Evolutionary conservation across 2,797 vertebrate genomes (phyloP), one percentile per base, ranked within the genome.

Genomic region (Schizothorax lantsangensis): DNA sequence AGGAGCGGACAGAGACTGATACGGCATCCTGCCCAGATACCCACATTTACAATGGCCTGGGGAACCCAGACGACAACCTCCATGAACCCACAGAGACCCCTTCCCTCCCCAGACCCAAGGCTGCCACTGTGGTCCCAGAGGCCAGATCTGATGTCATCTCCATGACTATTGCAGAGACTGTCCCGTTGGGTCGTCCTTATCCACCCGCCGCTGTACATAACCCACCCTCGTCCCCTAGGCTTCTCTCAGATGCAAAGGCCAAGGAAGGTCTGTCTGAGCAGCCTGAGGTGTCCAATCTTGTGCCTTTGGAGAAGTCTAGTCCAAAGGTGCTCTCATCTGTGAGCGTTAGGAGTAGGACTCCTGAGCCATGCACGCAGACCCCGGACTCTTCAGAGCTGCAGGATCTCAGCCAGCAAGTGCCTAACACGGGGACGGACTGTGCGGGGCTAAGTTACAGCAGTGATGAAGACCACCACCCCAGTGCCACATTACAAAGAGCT

Each of bases 111-210:
- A 95, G 95, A 85, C 92, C 97, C 11, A 95, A 95, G 89, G 97
- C 97, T 9, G 97, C 97, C 40, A 95, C 96, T 0, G 94, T 97
- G 23, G 95, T 97, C 91, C 95, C 95, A 7, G 97, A 97, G 36
- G 90, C 96, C 84, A 94, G 88, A 0, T 85, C 85, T 82, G 95
- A 96, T 92, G 95, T 94, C 71, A 93, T 96, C 0, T 57, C 88
- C 1, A 68, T 91, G 2, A 93, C 88, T 5, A 68, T 94, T 45
- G 91, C 90, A 0, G 81, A 94, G 74, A 80, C 92, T 0, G 91
- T 94, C 78, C 90, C 91, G 0, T 86, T 89, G 0, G 88, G 91
- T 14, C 84, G 91, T 2, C 93, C 93, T 14, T 92, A 94, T 85
- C 94, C 95, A 0, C 94, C 95, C 0, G 93, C 94, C 0, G 90